These are phyloP conservation scores for Phenacoccus solenopsis DNA, from an alignment of 1,140 invertebrate genomes.

Conservation along the genomic window DNA sequence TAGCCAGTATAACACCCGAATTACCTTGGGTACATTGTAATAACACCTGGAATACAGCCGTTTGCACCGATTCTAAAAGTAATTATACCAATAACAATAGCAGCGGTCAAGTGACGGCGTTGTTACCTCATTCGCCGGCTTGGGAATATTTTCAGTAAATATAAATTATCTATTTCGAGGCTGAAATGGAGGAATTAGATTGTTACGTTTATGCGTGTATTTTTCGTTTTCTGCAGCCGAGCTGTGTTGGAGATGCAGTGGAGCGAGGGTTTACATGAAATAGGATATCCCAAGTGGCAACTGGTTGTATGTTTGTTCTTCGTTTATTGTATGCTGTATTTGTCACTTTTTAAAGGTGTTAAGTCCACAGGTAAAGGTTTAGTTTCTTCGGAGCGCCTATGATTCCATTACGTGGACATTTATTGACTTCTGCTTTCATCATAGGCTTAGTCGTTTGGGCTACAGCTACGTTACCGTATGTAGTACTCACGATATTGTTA, in stretches of 20 bases:
- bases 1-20: conserved; percentile 47
- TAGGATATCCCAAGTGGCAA: conserved; percentile 61
- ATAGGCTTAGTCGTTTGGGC: conserved; percentile 66
- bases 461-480: conserved; percentile 65
- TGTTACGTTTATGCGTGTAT: neutral
- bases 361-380: conserved; percentile 57
- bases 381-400: neutral
- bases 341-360: conserved; percentile 73
- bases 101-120: conserved; percentile 30
- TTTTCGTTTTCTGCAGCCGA: conserved; percentile 41
- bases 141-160: conserved; percentile 49
- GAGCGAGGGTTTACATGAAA: conserved; percentile 52
- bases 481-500: conserved; percentile 58
- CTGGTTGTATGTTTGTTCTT: conserved; percentile 50
- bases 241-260: conserved; percentile 62
- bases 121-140: conserved; percentile 44
- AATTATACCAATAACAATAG: conserved; percentile 19
- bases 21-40: conserved; percentile 79
- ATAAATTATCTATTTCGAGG: conserved; percentile 32
- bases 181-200: neutral
- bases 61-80: conserved; percentile 46
- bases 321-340: conserved; percentile 63
- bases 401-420: too few species aligned
- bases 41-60: conserved; percentile 74
- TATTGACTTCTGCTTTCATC: neutral